Percentiles rank a stretch among this genome's conserved stretches.
Evolutionary conservation across 2,113 vertebrate species (phyloP).

Genomic region (Macquaria australasica): DNA sequence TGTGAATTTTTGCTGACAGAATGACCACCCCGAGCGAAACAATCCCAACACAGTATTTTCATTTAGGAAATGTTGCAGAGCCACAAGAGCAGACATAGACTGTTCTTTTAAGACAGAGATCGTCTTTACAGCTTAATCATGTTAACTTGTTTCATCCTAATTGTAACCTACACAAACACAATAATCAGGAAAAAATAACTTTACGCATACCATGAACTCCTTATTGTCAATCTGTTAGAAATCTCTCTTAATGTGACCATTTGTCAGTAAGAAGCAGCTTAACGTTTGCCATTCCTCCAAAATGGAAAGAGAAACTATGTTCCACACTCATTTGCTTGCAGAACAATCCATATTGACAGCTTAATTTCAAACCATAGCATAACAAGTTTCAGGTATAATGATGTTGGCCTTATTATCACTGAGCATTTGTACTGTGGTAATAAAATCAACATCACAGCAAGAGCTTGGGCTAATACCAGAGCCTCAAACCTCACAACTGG

Average conservation of each 20-base stretch:
- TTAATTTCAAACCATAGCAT: background rate
- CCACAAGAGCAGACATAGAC: background rate
- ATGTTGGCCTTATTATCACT: background rate
- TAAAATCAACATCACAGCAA: background rate
- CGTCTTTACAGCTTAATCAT: background rate
- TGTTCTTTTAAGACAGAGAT: background rate
- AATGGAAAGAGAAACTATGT: background rate
- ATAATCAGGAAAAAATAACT: too few relatives aligned
- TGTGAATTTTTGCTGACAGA: constrained; percentile 37
- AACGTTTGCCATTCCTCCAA: background rate
- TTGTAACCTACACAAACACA: too few relatives aligned
- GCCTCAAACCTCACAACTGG: background rate
- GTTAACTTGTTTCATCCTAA: background rate
- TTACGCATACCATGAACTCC: background rate
- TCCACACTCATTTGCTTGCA: too few relatives aligned
- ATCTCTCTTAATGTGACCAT: background rate
- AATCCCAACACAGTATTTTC: constrained; percentile 21
- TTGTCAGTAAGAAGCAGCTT: too few relatives aligned
- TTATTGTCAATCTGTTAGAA: background rate
- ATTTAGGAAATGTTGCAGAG: constrained; percentile 25
- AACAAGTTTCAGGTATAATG: background rate
- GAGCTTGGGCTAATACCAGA: background rate
- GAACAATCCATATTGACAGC: background rate
- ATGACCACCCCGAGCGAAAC: constrained; percentile 21
- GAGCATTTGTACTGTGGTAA: background rate